Percentiles rank a stretch among this genome's conserved stretches.
Evolutionary conservation across 2,888 invertebrate genomes (phyloP).

Genomic region (Glyphotaelius pellucidus): DNA sequence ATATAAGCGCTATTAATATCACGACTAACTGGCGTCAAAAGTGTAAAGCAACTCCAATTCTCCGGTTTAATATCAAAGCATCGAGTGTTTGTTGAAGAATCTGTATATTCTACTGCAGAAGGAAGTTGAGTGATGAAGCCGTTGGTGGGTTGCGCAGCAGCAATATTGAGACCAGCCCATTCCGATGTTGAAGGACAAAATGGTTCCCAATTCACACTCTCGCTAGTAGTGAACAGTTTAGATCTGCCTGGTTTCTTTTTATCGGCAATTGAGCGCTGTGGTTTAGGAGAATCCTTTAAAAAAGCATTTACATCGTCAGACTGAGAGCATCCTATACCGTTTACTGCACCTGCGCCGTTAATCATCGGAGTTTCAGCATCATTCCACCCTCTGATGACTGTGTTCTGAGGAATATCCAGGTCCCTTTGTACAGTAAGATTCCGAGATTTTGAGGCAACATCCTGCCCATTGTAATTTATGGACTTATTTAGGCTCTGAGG

Average conservation of each 20-base stretch:
- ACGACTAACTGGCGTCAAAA: slow-evolving; percentile 69
- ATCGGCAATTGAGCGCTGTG: slow-evolving; percentile 21
- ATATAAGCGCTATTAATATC: slow-evolving; percentile 71
- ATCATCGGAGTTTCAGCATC: not conserved
- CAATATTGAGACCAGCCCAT: slow-evolving; percentile 48
- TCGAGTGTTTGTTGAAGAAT: slow-evolving; percentile 57
- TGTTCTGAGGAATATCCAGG: not conserved
- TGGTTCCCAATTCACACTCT: slow-evolving; percentile 59
- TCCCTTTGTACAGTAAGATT: slow-evolving; percentile 1
- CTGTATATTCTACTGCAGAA: slow-evolving; percentile 8
- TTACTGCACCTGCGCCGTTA: not conserved
- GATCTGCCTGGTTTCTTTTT: slow-evolving; percentile 15
- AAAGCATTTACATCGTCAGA: not conserved
- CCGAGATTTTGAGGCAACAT: not conserved
- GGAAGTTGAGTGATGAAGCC: not conserved
- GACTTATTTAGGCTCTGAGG: not conserved
- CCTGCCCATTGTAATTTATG: not conserved
- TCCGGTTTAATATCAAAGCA: slow-evolving; percentile 67
- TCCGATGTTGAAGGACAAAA: slow-evolving; percentile 56
- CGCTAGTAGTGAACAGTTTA: not conserved
- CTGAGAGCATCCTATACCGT: not conserved
- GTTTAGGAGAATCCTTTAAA: slow-evolving; percentile 28
- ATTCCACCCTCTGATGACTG: not conserved
- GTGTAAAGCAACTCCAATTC: slow-evolving; percentile 67
- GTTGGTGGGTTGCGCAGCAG: slow-evolving; percentile 47